phyloP scores from a whole-genome alignment of 2,797 vertebrate genomes.

The Paramormyrops hopkinsi region DNA sequence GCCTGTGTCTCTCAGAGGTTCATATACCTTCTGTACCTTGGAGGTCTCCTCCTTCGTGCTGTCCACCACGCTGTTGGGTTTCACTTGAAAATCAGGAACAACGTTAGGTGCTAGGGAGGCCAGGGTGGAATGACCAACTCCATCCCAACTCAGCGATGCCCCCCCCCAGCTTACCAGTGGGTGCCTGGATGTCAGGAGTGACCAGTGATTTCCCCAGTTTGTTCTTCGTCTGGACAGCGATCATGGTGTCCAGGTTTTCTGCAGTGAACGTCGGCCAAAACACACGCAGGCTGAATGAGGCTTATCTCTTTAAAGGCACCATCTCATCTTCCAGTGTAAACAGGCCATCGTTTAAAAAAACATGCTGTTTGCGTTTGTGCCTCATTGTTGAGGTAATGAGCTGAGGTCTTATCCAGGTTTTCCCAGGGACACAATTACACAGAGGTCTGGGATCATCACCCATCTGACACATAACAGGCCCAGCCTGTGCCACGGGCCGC shows the following conservation, averaged over 20 bases:
- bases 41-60: conserved; percentile 86
- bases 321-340: conserved; percentile 1
- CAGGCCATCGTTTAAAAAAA: not conserved
- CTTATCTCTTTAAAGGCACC: not conserved
- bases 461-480: not conserved
- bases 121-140: not conserved
- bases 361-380: not conserved
- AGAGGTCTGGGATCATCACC: not conserved
- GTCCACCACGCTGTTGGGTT: conserved; percentile 77
- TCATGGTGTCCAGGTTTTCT: conserved; percentile 96
- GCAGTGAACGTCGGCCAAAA: conserved; percentile 29
- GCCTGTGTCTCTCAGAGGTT: conserved; percentile 84
- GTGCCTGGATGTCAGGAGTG: conserved; percentile 45
- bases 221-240: conserved; percentile 92
- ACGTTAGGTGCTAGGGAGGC: not conserved
- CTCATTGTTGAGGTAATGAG: conserved; percentile 9
- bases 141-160: not conserved
- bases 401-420: not conserved
- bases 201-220: conserved; percentile 79
- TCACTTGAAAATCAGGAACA: conserved; percentile 50
- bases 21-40: conserved; percentile 87
- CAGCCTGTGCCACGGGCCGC: not conserved
- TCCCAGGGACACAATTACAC: not conserved
- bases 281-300: not conserved
- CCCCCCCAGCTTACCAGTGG: conserved; percentile 48